A percentile compares a stretch with the other conserved stretches of the same genome.
Conservation (phyloP, 2,888 invertebrate genomes). For the Matsumyia berberina region DNA sequence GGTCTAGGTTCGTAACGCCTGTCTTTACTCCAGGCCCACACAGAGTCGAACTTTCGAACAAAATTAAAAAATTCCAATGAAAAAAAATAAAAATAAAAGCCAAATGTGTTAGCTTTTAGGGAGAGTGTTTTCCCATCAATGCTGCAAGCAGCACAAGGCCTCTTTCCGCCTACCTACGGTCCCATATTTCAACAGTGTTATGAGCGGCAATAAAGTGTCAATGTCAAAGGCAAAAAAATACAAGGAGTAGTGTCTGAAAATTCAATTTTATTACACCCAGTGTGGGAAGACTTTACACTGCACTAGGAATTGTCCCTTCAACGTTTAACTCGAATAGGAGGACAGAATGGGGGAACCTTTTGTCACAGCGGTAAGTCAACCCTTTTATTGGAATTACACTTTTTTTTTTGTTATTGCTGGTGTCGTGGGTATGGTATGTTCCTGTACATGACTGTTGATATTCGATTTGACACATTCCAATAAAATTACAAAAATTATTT, state of each 20-base stretch:
- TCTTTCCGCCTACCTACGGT: constrained; percentile 1
- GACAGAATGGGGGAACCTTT: not conserved
- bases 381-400: constrained; percentile 48
- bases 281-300: constrained; percentile 1
- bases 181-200: constrained; percentile 25
- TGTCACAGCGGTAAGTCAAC: constrained; percentile 38
- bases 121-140: not conserved
- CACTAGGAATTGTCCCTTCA: constrained; percentile 18
- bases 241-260: constrained; percentile 31
- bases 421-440: not conserved
- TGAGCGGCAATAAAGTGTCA: constrained; percentile 40
- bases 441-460: constrained; percentile 11
- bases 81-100: constrained; percentile 12
- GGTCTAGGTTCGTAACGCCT: not conserved
- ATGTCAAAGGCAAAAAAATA: constrained; percentile 38
- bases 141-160: constrained; percentile 7
- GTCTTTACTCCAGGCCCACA: not conserved
- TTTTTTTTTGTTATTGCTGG: constrained; percentile 10
- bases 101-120: constrained; percentile 3
- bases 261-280: constrained; percentile 52
- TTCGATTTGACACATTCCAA: constrained; percentile 39
- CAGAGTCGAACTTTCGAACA: not conserved
- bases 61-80: constrained; percentile 50
- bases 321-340: constrained; percentile 1
- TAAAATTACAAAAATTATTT: constrained; percentile 53